Evolutionary conservation across 2,113 vertebrate genomes (phyloP).

Genomic region (Patagioenas fasciata): DNA sequence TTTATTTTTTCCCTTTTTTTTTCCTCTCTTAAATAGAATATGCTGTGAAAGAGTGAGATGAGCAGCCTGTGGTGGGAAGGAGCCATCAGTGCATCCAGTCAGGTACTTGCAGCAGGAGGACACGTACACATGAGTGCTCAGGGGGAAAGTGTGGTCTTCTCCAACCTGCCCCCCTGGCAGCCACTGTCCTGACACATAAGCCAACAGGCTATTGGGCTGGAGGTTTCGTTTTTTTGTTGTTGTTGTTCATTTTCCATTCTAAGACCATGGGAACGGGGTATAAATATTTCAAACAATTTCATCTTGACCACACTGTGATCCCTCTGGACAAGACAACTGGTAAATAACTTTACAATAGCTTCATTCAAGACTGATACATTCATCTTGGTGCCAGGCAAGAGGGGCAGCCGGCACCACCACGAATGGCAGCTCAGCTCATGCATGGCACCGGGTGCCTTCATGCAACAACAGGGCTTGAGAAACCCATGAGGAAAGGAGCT

Average conservation of each 20-base stretch:
- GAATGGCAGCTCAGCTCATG: neutral
- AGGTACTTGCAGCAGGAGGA: neutral
- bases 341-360: constrained; percentile 26
- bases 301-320: neutral
- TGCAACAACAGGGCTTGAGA: constrained; percentile 21
- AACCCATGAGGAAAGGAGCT: neutral
- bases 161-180: neutral
- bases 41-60: neutral
- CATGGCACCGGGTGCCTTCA: neutral
- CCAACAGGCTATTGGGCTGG: neutral
- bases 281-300: constrained; percentile 32
- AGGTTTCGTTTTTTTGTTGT: neutral
- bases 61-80: neutral
- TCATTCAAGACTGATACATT: neutral
- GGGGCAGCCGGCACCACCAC: rapidly evolving
- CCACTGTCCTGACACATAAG: neutral
- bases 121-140: neutral
- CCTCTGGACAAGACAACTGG: constrained; percentile 10
- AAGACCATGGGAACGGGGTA: neutral
- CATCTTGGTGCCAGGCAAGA: neutral
- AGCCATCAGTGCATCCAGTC: neutral
- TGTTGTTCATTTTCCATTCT: neutral
- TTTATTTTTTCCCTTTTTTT: neutral
- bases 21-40: neutral
- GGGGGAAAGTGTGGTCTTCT: neutral